Base-by-base conservation (phyloP, 1,140 invertebrate genomes). In the Drosophila asahinai region DNA sequence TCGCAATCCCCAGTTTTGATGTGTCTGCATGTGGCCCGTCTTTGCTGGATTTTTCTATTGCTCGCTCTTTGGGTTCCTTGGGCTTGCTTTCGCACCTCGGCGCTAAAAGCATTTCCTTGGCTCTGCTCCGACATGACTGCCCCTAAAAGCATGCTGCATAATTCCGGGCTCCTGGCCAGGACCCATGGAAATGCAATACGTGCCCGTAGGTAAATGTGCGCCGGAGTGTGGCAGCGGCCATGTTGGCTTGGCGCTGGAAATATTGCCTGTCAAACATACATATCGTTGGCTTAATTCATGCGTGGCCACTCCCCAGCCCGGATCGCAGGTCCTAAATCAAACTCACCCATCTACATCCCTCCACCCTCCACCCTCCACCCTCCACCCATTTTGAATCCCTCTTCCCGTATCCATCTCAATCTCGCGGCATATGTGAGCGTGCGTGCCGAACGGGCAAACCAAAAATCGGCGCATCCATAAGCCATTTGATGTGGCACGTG, bases 211-310 rank as follows among this genome's bases (percentile, higher is more conserved):
- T 61, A 27, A 51, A 47, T 59, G 74, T 71, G 52, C 47, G 15
- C 17, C 52, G 0, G 12, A 22, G 14, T 43, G 9, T 17, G 22
- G 4, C 36, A 15, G 43, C 36, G 30, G 45, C 38, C 48, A 11
- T 30, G 19, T 43, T 36, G 57, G 22, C 22, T 6, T 40, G 57
- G 30, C 27, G 9, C 55, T 25, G 63, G 36, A 76, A 79, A 79
- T 79, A 79, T 79, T 79, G 77, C 76, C 77, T 79, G 77, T 79
- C 77, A 79, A 79, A 79, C 77, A 79, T 79, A 79, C 77, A 79
- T 79, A 79, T 79, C 76, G 71, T 72, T 79, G 66, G 77, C 77
- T 79, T 79, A 79, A 79, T 79, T 79, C 77, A 79, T 79, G 77
- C 77, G 77, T 79, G 63, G 59, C 66, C 67, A 70, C 47, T 57